phyloP scores from a whole-genome alignment of 2,797 vertebrate genomes.

The Rhodeus uyekii region DNA sequence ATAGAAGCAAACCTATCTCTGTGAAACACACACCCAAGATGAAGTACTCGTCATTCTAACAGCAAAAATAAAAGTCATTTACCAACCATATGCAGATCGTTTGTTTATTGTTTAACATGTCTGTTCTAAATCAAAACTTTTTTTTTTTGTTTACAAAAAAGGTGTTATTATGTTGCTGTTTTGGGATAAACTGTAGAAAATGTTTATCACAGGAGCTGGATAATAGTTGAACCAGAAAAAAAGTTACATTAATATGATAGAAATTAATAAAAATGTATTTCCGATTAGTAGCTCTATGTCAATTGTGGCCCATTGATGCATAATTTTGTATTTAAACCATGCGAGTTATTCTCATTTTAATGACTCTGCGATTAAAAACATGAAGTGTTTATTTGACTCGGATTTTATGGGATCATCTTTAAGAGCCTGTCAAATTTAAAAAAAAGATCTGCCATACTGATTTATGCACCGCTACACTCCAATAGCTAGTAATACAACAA shows the following conservation, averaged over 20 bases:
- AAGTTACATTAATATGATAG: not conserved
- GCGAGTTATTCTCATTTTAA: not conserved
- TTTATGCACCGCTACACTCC: constrained; percentile 4
- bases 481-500: not conserved
- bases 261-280: not conserved
- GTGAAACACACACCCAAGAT: constrained; percentile 2
- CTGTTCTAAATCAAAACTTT: not conserved
- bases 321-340: not conserved
- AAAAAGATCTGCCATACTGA: not conserved
- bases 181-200: not conserved
- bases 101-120: not conserved
- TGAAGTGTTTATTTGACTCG: not conserved
- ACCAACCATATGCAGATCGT: not conserved
- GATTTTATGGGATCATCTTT: not conserved
- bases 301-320: not conserved
- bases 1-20: not conserved
- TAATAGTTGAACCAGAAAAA: not conserved
- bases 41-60: not conserved
- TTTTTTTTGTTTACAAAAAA: not conserved
- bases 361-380: not conserved
- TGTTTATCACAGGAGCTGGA: not conserved
- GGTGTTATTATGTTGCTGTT: not conserved
- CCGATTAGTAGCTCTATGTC: not conserved
- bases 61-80: not conserved
- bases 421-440: not conserved